Percentiles rank a stretch among this genome's conserved stretches.
phyloP scores from a whole-genome alignment of 2,888 invertebrate genomes.

The Leucophora obtusa region DNA sequence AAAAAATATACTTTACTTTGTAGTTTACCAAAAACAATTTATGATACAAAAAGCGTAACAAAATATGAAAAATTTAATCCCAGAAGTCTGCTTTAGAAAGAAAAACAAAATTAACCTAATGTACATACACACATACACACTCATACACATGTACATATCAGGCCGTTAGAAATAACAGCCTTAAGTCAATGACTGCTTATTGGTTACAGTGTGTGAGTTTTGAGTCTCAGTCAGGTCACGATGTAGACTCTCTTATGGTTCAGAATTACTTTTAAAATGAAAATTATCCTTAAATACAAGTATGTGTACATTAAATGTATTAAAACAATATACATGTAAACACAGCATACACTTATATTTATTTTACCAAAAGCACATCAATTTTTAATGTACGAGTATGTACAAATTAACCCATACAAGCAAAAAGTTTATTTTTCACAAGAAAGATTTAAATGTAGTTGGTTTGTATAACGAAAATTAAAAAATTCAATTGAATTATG shows the following conservation, averaged over 20 bases:
- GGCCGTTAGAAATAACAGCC: not conserved
- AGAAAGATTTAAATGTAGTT: not conserved
- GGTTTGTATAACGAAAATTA: too few relatives aligned
- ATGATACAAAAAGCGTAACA: not conserved
- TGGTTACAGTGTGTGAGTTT: slow-evolving; percentile 4
- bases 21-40: slow-evolving; percentile 5
- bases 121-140: not conserved
- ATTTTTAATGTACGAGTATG: not conserved
- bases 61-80: slow-evolving; percentile 3
- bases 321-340: slow-evolving; percentile 32
- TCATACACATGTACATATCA: not conserved
- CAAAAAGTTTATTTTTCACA: not conserved
- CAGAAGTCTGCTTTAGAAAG: slow-evolving; percentile 22
- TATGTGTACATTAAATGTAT: slow-evolving; percentile 40
- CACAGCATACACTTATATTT: not conserved
- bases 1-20: slow-evolving; percentile 13
- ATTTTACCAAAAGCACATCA: not conserved
- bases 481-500: too few relatives aligned
- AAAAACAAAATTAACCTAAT: not conserved
- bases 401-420: not conserved
- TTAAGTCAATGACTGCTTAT: slow-evolving; percentile 54
- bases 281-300: slow-evolving; percentile 49
- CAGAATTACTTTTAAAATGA: slow-evolving; percentile 54
- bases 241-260: slow-evolving; percentile 44
- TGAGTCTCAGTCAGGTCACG: slow-evolving; percentile 56